phyloP scores from a whole-genome alignment of 2,888 invertebrate species.

The Athalia circularis region DNA sequence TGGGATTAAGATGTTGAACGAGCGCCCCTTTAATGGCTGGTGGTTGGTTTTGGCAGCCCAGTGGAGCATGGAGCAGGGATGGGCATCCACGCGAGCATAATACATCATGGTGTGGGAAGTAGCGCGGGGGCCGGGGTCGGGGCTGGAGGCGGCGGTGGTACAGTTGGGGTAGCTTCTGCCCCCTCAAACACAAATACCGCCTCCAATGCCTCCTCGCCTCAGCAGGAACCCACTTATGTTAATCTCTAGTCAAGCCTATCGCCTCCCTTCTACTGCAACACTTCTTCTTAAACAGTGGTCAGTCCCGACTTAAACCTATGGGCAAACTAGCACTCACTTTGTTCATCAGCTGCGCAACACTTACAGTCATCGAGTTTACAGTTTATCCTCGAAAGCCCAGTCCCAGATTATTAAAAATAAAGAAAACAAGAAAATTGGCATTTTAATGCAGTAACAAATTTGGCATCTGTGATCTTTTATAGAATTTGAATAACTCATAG shows the following conservation, averaged over 20 bases:
- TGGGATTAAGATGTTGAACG: slow-evolving; percentile 56
- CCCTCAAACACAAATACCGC: slow-evolving; percentile 76
- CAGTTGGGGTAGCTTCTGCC: slow-evolving; percentile 78
- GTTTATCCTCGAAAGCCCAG: not conserved
- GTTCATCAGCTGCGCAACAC: slow-evolving; percentile 46
- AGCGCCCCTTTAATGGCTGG: slow-evolving; percentile 75
- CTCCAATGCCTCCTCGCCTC: slow-evolving; percentile 75
- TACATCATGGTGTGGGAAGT: slow-evolving; percentile 74
- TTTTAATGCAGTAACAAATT: too few species aligned
- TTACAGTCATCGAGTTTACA: not conserved
- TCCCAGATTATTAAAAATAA: slow-evolving; percentile 16
- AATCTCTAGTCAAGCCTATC: slow-evolving; percentile 86
- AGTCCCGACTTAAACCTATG: slow-evolving; percentile 73
- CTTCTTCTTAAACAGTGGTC: slow-evolving; percentile 75
- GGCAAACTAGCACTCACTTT: slow-evolving; percentile 67
- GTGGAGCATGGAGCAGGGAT: slow-evolving; percentile 77
- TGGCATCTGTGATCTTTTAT: too few species aligned
- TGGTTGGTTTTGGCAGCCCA: slow-evolving; percentile 75
- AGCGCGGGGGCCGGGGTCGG: slow-evolving; percentile 74
- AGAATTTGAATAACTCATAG: too few species aligned
- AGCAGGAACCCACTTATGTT: slow-evolving; percentile 94
- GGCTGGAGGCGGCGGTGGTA: slow-evolving; percentile 72
- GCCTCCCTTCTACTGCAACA: slow-evolving; percentile 75
- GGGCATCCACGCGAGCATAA: slow-evolving; percentile 74
- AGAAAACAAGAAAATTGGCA: not conserved